Base-by-base conservation (phyloP, 1,140 invertebrate species). In the Meloidogyne hapla region DNA sequence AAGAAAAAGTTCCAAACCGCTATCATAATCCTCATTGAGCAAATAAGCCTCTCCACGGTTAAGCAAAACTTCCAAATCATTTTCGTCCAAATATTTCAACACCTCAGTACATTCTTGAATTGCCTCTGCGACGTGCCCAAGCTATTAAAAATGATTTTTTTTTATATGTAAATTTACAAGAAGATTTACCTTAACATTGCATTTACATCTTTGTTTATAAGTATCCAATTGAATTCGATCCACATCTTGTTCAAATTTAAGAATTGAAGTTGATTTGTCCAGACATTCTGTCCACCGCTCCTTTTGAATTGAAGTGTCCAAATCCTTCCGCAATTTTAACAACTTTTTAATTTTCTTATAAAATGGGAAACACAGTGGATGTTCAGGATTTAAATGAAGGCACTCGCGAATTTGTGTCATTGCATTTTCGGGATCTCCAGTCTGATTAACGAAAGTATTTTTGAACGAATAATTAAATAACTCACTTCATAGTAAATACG, bases 341-440 rank as follows among this genome's bases (percentile, higher is more conserved):
- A 99, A 90, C 87, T 98, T 96, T 86, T 97, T 96, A 2, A 98
- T 89, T 87, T 94, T 95, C 87, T 98, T 99, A 88, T 99, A 99
- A 85, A 96, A 92, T n/a, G 92, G 91, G 92, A 91, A 95, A 89
- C 96, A 99, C 75, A 92, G 89, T 88, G 96, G 95, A 88, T 99
- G 94, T 84, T 99, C 97, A 0, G 95, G 95, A 89, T 99, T 96
- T 28, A 98, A 89, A 89, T 96, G 97, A 12, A 99, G 90, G 88
- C 97, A 99, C 88, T 99, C 95, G 26, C 96, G 91, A 80, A 98
- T 93, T 89, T 96, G 93, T 88, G 92, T 67, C 40, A 77, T 45
- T 74, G 72, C 69, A 25, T 56, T 71, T 62, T 77, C 76, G 0
- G 73, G 42, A 89, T 89, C 89, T 90, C 93, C 92, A 26, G 56